Conservation (phyloP, 1,140 invertebrate species). For the Doryteuthis pealeii region DNA sequence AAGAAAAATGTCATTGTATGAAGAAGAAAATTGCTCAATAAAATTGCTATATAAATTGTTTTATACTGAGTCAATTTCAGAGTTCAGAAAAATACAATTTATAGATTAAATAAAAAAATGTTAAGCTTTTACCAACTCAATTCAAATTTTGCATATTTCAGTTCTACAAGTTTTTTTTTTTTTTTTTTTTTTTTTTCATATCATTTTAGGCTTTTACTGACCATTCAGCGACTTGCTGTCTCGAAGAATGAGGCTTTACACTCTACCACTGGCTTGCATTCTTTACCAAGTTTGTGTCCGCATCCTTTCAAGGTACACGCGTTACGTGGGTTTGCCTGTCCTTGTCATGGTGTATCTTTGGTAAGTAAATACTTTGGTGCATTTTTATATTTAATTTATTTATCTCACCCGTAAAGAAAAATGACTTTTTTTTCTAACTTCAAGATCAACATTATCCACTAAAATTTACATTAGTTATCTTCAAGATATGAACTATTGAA, state of each 20-base stretch:
- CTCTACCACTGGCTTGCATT: constrained; percentile 92
- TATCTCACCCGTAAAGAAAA: background rate
- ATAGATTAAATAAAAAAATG: no score
- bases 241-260: constrained; percentile 95
- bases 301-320: constrained; percentile 68
- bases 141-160: no score
- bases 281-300: constrained; percentile 75
- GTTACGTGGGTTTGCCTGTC: constrained; percentile 69
- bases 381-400: background rate
- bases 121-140: no score
- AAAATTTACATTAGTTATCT: no score
- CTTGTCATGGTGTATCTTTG: constrained; percentile 78
- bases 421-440: background rate
- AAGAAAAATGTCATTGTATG: no score
- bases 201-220: constrained; percentile 94
- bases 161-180: no score
- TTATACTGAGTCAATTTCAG: no score
- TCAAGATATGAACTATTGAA: no score
- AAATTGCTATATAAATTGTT: no score
- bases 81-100: no score
- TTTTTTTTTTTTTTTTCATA: constrained; percentile 16
- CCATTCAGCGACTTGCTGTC: constrained; percentile 94
- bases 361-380: constrained; percentile 22
- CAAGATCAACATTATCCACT: background rate
- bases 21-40: no score